A percentile compares a stretch with the other conserved stretches of the same genome.
These are phyloP conservation scores for Tortricodes alternella DNA, from an alignment of 2,888 invertebrate species.

Conservation along the genomic window DNA sequence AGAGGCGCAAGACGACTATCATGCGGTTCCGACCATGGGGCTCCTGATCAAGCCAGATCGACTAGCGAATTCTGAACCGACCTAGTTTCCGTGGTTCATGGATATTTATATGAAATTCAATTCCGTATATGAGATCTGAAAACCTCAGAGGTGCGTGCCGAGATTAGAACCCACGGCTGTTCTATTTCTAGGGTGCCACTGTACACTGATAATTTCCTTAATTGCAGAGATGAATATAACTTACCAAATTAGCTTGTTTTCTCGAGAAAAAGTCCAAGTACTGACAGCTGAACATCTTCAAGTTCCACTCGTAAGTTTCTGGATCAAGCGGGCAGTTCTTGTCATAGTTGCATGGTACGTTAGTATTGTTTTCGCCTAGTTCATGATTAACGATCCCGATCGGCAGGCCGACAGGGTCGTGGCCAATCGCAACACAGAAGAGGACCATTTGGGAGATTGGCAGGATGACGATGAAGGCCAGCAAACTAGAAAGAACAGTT, in stretches of 20 bases:
- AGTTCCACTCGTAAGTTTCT: constrained; percentile 75
- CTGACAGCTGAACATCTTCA: constrained; percentile 88
- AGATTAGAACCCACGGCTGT: too few species aligned
- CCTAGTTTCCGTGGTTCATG: too few species aligned
- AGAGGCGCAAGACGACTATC: too few species aligned
- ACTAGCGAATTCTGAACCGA: too few species aligned
- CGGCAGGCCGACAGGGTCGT: constrained; percentile 89
- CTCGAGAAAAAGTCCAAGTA: constrained; percentile 87
- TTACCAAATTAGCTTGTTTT: constrained; percentile 86
- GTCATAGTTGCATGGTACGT: constrained; percentile 72
- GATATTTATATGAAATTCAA: too few species aligned
- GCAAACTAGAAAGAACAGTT: constrained; percentile 80
- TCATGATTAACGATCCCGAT: constrained; percentile 93
- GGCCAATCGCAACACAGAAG: constrained; percentile 95
- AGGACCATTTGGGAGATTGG: constrained; percentile 93
- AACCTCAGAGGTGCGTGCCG: too few species aligned
- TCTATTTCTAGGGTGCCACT: too few species aligned
- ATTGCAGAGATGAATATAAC: too few species aligned
- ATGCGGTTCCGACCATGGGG: too few species aligned
- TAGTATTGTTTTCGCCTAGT: constrained; percentile 73
- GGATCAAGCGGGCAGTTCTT: constrained; percentile 77
- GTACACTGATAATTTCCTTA: too few species aligned
- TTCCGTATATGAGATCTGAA: too few species aligned
- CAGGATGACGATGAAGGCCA: constrained; percentile 92
- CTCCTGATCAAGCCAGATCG: too few species aligned